Percentiles rank a stretch among this genome's conserved stretches.
Conservation (phyloP, 2,113 vertebrate genomes). For the Pelodiscus sinensis region DNA sequence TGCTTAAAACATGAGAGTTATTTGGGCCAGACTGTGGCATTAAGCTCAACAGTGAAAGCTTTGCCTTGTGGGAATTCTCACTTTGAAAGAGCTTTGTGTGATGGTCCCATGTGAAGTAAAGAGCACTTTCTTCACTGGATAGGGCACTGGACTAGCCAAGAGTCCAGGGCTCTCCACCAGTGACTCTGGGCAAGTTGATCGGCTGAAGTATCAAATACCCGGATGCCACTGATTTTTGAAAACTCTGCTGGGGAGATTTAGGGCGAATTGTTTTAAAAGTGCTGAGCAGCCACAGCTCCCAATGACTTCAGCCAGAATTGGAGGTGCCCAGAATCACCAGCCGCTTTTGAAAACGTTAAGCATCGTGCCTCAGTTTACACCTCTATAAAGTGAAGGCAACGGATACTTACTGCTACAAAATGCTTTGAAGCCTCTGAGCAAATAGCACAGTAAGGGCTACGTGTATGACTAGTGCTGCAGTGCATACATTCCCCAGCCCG, state of each 20-base stretch:
- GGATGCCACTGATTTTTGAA: neutral
- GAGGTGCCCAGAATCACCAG: too few species aligned
- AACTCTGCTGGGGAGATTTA: neutral
- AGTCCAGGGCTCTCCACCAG: neutral
- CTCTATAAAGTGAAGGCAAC: neutral
- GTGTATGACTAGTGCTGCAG: neutral
- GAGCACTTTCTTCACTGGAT: neutral
- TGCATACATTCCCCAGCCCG: neutral
- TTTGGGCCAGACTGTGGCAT: neutral
- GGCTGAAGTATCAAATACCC: rapidly evolving
- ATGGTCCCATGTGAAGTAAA: neutral
- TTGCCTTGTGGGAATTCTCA: neutral
- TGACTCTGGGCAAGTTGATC: neutral
- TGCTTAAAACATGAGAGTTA: neutral
- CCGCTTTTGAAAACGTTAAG: neutral
- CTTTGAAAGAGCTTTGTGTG: neutral
- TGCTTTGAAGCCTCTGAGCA: neutral
- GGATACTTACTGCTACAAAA: neutral
- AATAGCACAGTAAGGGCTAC: neutral
- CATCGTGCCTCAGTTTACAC: neutral
- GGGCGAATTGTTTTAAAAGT: neutral
- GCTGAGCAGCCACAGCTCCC: neutral
- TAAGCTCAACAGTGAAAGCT: neutral
- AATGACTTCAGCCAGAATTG: neutral
- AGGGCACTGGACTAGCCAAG: rapidly evolving